Evolutionary conservation across 2,113 vertebrate species (phyloP).

Genomic region (Macaca nemestrina): DNA sequence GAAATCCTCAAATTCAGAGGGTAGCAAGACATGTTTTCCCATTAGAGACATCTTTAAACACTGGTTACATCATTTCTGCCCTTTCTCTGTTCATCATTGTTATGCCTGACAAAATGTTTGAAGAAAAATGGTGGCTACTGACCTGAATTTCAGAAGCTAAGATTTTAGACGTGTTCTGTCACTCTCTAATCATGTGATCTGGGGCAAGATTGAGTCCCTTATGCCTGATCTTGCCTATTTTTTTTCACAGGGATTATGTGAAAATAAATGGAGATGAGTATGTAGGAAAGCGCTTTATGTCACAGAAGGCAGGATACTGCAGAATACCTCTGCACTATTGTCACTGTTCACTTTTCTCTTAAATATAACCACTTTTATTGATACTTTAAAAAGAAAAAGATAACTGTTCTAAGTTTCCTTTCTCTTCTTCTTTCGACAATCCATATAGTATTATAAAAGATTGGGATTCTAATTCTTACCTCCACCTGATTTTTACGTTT

Average conservation of each 20-base stretch:
- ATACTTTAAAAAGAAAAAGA: slow-evolving; percentile 69
- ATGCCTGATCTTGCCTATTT: not conserved
- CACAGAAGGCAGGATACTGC: slow-evolving; percentile 27
- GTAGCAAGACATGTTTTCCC: not conserved
- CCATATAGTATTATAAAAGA: slow-evolving; percentile 16
- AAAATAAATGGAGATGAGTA: not conserved
- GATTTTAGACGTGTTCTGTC: not conserved
- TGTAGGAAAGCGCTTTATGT: not conserved
- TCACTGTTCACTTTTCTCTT: slow-evolving; percentile 68
- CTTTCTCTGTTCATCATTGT: not conserved
- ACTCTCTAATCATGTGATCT: not conserved
- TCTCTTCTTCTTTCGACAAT: slow-evolving; percentile 60
- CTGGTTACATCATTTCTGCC: not conserved
- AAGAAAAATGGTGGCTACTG: not conserved
- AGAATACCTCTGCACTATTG: slow-evolving; percentile 26
- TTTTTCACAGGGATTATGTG: not conserved
- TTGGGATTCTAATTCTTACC: slow-evolving; percentile 59
- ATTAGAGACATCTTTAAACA: not conserved
- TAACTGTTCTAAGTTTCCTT: not conserved
- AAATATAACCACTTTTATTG: slow-evolving; percentile 43
- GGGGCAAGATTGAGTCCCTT: not conserved
- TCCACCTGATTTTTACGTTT: not conserved
- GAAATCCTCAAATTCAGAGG: not conserved
- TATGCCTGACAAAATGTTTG: not conserved
- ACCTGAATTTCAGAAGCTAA: not conserved